Evolutionary conservation across 2,797 vertebrate genomes (phyloP).

Genomic region (Propithecus perrieri): DNA sequence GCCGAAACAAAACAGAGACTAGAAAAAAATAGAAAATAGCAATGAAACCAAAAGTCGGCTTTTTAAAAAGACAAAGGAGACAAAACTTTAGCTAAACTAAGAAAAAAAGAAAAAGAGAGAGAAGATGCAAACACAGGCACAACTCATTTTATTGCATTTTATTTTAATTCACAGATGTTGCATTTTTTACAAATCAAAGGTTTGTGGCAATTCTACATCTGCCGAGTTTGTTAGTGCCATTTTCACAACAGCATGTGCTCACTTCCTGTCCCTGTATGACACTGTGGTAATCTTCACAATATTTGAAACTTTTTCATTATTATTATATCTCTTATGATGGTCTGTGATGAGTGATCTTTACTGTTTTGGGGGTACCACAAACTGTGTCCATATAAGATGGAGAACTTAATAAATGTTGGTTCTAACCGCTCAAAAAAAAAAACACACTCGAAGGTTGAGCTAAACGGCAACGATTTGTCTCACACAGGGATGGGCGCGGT

Average conservation of each 20-base stretch:
- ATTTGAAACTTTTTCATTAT: background rate
- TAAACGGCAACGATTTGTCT: background rate
- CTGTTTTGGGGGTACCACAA: background rate
- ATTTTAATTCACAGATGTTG: too few species aligned
- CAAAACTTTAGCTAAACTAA: background rate
- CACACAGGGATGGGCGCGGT: rapidly evolving
- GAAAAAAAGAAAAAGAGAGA: background rate
- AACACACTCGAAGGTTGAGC: background rate
- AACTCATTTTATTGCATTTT: too few species aligned
- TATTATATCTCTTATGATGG: background rate
- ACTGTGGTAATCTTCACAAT: too few species aligned
- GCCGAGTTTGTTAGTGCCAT: too few species aligned
- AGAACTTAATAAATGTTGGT: background rate
- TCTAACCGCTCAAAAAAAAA: background rate
- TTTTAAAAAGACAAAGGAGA: background rate
- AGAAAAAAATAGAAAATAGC: background rate
- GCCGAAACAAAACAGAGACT: background rate
- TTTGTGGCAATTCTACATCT: too few species aligned
- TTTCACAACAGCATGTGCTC: too few species aligned
- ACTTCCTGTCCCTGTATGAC: too few species aligned
- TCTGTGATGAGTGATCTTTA: background rate
- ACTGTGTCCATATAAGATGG: background rate
- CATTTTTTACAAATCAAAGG: too few species aligned
- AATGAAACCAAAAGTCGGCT: background rate
- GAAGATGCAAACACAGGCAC: background rate